Evolutionary conservation across 92 coral and sea anemone genomes (phyloP).

Genomic region (Heteractis magnifica): DNA sequence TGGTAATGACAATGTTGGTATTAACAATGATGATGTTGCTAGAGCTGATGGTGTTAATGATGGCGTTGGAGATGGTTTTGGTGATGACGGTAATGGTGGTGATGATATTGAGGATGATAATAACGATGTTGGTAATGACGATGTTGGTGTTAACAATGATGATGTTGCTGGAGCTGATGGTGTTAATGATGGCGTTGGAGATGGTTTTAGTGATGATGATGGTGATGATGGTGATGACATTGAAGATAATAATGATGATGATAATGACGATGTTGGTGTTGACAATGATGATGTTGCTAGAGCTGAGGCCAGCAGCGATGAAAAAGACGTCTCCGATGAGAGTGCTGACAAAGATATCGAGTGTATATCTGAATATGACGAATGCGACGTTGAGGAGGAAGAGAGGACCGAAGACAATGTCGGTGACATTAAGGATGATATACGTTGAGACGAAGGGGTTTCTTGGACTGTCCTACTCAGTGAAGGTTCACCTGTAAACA

Average conservation of each 20-base stretch:
- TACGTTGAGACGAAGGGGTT: background rate
- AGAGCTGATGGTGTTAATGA: background rate
- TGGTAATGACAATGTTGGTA: background rate
- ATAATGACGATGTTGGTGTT: background rate
- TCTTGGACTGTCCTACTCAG: background rate
- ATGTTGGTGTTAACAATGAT: background rate
- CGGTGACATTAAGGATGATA: background rate
- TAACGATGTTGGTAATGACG: background rate
- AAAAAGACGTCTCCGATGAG: background rate
- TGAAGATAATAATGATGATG: constrained; percentile 1
- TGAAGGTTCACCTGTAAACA: background rate
- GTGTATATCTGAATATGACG: background rate
- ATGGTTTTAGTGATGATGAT: constrained; percentile 1
- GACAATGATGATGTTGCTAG: background rate
- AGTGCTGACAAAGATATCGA: background rate
- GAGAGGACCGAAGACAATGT: background rate
- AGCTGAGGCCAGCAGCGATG: background rate
- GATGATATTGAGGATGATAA: background rate
- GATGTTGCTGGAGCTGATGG: background rate
- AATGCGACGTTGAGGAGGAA: background rate
- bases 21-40: background rate
- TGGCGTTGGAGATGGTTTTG: background rate
- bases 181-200: background rate
- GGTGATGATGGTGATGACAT: constrained; percentile 8
- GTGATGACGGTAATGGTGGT: background rate